These are phyloP conservation scores for Meriones psammophilus DNA, from an alignment of 2,797 vertebrate species.

Conservation along the genomic window DNA sequence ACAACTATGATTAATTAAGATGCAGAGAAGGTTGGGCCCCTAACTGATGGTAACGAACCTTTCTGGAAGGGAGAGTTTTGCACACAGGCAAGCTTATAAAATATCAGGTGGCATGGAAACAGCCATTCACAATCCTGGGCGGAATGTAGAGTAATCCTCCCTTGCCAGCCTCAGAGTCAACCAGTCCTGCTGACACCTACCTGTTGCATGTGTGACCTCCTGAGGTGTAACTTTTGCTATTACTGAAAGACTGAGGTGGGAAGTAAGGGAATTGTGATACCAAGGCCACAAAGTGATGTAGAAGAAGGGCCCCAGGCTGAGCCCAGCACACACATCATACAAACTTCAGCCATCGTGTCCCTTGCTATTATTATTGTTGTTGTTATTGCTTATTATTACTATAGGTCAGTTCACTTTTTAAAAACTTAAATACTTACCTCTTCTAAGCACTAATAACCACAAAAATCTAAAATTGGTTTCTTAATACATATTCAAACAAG, in stretches of 20 bases:
- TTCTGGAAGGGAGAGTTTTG: neutral
- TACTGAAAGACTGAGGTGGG: neutral
- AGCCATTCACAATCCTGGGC: neutral
- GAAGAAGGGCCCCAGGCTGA: neutral
- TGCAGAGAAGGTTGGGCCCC: neutral
- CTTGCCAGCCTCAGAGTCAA: neutral
- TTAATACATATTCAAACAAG: constrained; percentile 1
- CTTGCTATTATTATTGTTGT: neutral
- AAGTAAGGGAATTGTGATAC: neutral
- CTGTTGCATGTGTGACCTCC: neutral
- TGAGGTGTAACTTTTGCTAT: neutral
- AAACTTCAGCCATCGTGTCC: neutral
- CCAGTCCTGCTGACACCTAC: neutral
- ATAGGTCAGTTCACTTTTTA: neutral
- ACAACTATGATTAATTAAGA: neutral
- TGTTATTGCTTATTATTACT: neutral
- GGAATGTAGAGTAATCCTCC: neutral
- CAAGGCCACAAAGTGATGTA: neutral
- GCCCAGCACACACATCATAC: neutral
- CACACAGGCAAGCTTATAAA: neutral
- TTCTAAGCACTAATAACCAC: neutral
- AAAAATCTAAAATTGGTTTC: neutral
- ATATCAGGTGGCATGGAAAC: neutral
- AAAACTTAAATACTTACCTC: constrained; percentile 23
- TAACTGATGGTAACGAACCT: neutral